These are phyloP conservation scores for Bombyx mandarina DNA, from an alignment of 1,140 invertebrate species.

Conservation along the genomic window DNA sequence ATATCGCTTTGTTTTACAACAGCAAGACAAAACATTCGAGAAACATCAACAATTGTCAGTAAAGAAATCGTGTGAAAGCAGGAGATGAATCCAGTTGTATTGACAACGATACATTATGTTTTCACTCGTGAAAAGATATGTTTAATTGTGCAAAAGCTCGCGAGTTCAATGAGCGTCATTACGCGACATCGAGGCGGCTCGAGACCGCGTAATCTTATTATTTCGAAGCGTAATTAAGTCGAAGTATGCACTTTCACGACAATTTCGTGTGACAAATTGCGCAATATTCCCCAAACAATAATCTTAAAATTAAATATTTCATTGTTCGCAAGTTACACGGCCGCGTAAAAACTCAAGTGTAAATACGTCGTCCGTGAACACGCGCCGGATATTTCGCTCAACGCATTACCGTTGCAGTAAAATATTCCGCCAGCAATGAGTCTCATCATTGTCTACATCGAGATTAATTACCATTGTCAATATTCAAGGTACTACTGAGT, in stretches of 20 bases:
- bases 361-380: not conserved
- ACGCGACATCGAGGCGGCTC: conserved; percentile 7
- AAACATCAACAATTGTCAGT: conserved; percentile 3
- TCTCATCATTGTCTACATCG: conserved; percentile 34
- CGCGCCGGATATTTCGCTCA: conserved; percentile 6
- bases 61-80: conserved; percentile 33
- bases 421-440: conserved; percentile 34
- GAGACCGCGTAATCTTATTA: conserved; percentile 16
- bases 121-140: conserved; percentile 15
- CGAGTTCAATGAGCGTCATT: conserved; percentile 8
- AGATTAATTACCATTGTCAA: conserved; percentile 54
- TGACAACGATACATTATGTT: conserved; percentile 14
- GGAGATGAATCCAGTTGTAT: conserved; percentile 15
- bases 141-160: conserved; percentile 16
- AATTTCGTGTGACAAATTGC: conserved; percentile 29
- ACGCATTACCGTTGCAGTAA: conserved; percentile 10
- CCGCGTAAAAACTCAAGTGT: not conserved
- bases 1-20: not conserved
- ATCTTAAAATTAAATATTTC: conserved; percentile 16
- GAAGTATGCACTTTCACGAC: conserved; percentile 30
- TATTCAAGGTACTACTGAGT: conserved; percentile 41
- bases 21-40: conserved; percentile 9
- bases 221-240: conserved; percentile 20
- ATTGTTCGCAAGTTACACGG: conserved; percentile 18
- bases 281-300: conserved; percentile 24